phyloP scores from a whole-genome alignment of 2,113 vertebrate genomes.

The Ranitomeya imitator region DNA sequence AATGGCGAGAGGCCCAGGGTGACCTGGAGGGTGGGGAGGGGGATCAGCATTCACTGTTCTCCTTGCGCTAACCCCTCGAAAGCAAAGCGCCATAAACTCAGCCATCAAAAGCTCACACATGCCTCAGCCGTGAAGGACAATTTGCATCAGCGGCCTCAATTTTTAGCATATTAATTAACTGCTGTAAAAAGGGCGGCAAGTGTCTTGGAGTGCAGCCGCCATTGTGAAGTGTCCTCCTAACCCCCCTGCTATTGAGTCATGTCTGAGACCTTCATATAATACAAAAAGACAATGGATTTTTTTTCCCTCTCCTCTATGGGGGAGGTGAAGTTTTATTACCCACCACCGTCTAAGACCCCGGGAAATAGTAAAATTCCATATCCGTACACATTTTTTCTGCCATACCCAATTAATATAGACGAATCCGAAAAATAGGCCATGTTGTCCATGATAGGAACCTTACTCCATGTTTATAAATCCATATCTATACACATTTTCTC shows the following conservation, averaged over 20 bases:
- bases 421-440: too few species aligned
- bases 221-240: slow-evolving; percentile 82
- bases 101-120: slow-evolving; percentile 75
- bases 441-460: too few species aligned
- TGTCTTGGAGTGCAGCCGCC: slow-evolving; percentile 65
- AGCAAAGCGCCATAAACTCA: slow-evolving; percentile 74
- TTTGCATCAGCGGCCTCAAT: slow-evolving; percentile 75
- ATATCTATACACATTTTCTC: too few species aligned
- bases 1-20: slow-evolving; percentile 78
- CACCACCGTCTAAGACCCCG: too few species aligned
- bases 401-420: too few species aligned
- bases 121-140: slow-evolving; percentile 75
- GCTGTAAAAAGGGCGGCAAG: slow-evolving; percentile 70
- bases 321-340: too few species aligned
- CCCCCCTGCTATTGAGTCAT: slow-evolving; percentile 83
- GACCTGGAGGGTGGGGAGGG: slow-evolving; percentile 55
- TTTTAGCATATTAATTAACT: slow-evolving; percentile 85
- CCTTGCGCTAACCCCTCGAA: slow-evolving; percentile 69
- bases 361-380: too few species aligned
- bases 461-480: too few species aligned
- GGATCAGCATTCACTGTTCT: slow-evolving; percentile 70
- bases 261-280: slow-evolving; percentile 7
- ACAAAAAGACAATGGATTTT: slow-evolving; percentile 67
- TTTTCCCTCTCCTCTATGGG: too few species aligned
- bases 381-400: too few species aligned